Percentiles rank a stretch among this genome's conserved stretches.
Evolutionary conservation across 2,888 invertebrate species (phyloP).

Genomic region (Drosophila neoperkinsi): DNA sequence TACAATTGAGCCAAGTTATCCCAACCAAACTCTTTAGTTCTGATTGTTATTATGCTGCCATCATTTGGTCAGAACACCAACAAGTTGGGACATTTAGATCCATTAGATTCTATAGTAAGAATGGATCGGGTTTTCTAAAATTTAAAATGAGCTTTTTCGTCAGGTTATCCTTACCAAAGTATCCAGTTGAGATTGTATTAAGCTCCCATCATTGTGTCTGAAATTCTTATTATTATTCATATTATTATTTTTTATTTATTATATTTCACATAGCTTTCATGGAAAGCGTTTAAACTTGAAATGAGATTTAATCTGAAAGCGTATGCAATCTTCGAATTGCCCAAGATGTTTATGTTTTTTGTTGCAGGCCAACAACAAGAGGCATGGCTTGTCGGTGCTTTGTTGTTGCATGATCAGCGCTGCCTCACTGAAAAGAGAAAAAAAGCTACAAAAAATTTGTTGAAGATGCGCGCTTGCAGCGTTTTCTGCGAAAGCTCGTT

Average conservation of each 20-base stretch:
- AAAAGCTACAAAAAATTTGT: slow-evolving; percentile 46
- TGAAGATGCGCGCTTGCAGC: slow-evolving; percentile 80
- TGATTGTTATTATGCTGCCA: no score
- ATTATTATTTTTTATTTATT: neutral
- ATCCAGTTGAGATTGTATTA: neutral
- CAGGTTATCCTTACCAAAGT: fast-evolving
- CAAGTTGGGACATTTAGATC: neutral
- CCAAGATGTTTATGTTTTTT: neutral
- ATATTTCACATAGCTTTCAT: no score
- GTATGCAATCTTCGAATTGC: neutral
- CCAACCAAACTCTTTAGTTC: no score
- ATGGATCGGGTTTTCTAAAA: neutral
- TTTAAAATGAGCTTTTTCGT: neutral
- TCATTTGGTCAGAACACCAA: neutral
- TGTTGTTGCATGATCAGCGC: slow-evolving; percentile 44
- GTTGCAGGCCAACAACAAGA: neutral
- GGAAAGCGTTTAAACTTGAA: neutral
- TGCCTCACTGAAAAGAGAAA: slow-evolving; percentile 18
- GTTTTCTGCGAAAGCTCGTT: slow-evolving; percentile 72
- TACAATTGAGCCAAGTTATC: neutral
- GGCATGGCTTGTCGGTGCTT: slow-evolving; percentile 51
- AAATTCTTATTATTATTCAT: neutral
- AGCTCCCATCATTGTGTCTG: neutral
- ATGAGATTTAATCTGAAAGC: neutral
- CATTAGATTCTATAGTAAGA: neutral